Conservation (phyloP, 2,888 invertebrate genomes). For the Pteria penguin region DNA sequence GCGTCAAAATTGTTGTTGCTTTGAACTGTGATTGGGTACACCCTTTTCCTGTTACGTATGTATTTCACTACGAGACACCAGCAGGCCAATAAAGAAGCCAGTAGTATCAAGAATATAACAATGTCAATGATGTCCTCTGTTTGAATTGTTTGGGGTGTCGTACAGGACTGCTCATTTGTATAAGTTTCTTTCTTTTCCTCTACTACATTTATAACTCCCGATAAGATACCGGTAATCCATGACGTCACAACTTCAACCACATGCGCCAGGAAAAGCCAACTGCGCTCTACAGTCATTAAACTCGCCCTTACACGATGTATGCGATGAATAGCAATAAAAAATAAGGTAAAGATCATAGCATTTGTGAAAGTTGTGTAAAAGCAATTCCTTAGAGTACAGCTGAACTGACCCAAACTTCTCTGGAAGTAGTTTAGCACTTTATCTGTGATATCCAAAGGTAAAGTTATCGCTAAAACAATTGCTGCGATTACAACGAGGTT, state of each 20-base stretch:
- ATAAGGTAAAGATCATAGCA: not conserved
- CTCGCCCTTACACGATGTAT: not conserved
- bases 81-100: not conserved
- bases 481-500: not conserved
- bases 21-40: not conserved
- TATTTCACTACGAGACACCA: not conserved
- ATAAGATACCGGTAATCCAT: not conserved
- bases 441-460: not conserved
- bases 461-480: not conserved
- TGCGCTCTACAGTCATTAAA: not conserved
- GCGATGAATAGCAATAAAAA: not conserved
- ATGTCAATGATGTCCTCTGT: not conserved
- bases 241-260: not conserved
- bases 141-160: not conserved
- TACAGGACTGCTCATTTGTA: not conserved
- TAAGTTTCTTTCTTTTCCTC: not conserved
- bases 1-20: not conserved
- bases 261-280: not conserved
- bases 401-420: not conserved
- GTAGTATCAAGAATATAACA: not conserved
- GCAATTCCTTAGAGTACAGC: not conserved
- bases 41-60: not conserved
- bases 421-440: not conserved
- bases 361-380: not conserved
- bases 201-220: not conserved